These are phyloP conservation scores for Leptogaster cylindrica DNA, from an alignment of 2,888 invertebrate species.

Conservation along the genomic window DNA sequence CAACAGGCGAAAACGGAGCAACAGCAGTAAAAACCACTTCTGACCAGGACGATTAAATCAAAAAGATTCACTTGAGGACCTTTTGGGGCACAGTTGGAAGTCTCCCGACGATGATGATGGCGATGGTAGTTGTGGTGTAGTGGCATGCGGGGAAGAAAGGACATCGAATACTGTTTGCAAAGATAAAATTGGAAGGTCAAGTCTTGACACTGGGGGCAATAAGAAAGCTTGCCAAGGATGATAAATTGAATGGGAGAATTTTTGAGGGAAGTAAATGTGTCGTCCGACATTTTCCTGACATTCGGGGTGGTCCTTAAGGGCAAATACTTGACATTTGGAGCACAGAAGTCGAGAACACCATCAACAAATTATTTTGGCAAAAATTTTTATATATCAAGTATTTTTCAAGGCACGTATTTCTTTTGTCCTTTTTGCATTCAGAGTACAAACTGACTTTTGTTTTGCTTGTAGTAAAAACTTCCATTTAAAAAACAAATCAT, in stretches of 20 bases:
- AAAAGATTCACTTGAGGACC: constrained; percentile 29
- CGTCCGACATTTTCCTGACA: constrained; percentile 8
- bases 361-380: too few relatives aligned
- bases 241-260: constrained; percentile 30
- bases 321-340: constrained; percentile 23
- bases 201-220: constrained; percentile 28
- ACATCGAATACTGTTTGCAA: neutral
- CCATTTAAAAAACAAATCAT: too few relatives aligned
- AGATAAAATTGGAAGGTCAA: constrained; percentile 28
- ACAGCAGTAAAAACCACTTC: constrained; percentile 22
- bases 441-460: too few relatives aligned
- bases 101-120: neutral
- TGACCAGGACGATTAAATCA: constrained; percentile 25
- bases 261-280: constrained; percentile 31
- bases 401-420: too few relatives aligned
- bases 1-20: neutral
- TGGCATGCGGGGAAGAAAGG: neutral
- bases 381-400: too few relatives aligned
- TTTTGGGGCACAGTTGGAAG: neutral
- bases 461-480: too few relatives aligned
- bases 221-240: constrained; percentile 31
- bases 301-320: constrained; percentile 16
- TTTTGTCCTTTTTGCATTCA: too few relatives aligned
- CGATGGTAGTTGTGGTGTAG: neutral
- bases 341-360: too few relatives aligned